Evolutionary conservation across 2,888 invertebrate species (phyloP), one percentile per base, ranked within the genome.

Genomic region (Eupithecia tripunctaria): DNA sequence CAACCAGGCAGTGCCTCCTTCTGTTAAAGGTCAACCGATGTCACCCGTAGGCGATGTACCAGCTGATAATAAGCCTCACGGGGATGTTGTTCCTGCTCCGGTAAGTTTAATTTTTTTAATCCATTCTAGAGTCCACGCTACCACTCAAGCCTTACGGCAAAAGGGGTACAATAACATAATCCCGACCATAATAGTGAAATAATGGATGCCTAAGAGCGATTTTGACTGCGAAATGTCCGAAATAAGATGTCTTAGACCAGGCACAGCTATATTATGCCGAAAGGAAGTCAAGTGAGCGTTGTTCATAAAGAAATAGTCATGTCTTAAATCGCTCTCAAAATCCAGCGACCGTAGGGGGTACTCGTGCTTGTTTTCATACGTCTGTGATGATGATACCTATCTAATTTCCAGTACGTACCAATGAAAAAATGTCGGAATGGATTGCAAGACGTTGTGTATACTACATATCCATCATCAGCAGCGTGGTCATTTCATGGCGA

Each of bases 401-500:
- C 62, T 43, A 15, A 14, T 60, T 84, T 85, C 32, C 80, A 89
- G 89, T 64, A 72, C 27, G 68, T 76, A 25, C 79, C 82, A 6
- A 75, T 70, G 12, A 78, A 79, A 25, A 88, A 82, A 56, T 79
- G 75, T 65, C 84, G 92, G 66, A 94, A 94, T 79, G 94, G 94
- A n/a, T 81, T 94, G 69, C 94, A 94, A 83, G 94, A 94, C 77
- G 81, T 89, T 77, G 84, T 87, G 25, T 92, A 84, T 69, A 89
- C 92, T 2, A 82, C 92, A 0, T 90, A 89, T 76, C 85, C 89
- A 15, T 82, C 84, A 2, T 84, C 91, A 15, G 82, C 90, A 15
- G 87, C 91, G n/a, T 91, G 94, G 94, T 85, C 89, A 1, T 94
- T 94, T 75, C 93, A 93, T 74, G 93, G 93, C 51, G 80, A 80